Conservation (phyloP, 2,797 vertebrate species). For the Myoxocephalus aenaeus region DNA sequence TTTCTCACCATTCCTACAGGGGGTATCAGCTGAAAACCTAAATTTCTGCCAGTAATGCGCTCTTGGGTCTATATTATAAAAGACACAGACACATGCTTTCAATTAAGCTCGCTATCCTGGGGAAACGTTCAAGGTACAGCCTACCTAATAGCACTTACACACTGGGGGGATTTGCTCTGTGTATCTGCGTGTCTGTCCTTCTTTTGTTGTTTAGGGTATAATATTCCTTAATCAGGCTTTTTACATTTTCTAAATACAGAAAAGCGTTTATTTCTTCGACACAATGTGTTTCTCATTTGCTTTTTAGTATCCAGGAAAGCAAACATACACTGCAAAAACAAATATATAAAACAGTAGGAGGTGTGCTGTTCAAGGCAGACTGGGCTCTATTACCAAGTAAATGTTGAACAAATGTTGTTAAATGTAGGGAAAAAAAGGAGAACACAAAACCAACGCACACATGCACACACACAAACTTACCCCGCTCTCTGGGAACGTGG, state of each 20-base stretch:
- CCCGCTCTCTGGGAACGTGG: constrained; percentile 96
- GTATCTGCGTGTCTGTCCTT: constrained; percentile 29
- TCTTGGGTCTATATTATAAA: constrained; percentile 65
- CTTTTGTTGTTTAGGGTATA: constrained; percentile 32
- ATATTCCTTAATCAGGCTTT: constrained; percentile 29
- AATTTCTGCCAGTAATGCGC: constrained; percentile 72
- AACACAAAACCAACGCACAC: constrained; percentile 26
- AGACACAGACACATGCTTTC: constrained; percentile 71
- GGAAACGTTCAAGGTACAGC: constrained; percentile 46
- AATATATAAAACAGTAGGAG: constrained; percentile 81
- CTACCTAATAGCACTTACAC: constrained; percentile 44
- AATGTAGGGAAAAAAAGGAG: constrained; percentile 16
- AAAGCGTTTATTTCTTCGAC: constrained; percentile 32
- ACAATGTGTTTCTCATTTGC: constrained; percentile 69
- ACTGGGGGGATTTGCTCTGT: constrained; percentile 40
- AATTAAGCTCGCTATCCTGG: constrained; percentile 64
- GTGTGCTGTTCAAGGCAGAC: constrained; percentile 69
- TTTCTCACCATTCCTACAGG: constrained; percentile 81
- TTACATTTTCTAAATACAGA: constrained; percentile 33
- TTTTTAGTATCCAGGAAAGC: constrained; percentile 68
- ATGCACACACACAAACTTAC: constrained; percentile 81
- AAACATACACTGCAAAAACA: constrained; percentile 75
- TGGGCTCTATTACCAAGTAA: constrained; percentile 77
- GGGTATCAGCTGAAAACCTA: constrained; percentile 77
- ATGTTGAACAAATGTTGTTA: constrained; percentile 80